A percentile compares a stretch with the other conserved stretches of the same genome.
Evolutionary conservation across 2,797 vertebrate genomes (phyloP).

Genomic region (Rhabdophis nuchalis): DNA sequence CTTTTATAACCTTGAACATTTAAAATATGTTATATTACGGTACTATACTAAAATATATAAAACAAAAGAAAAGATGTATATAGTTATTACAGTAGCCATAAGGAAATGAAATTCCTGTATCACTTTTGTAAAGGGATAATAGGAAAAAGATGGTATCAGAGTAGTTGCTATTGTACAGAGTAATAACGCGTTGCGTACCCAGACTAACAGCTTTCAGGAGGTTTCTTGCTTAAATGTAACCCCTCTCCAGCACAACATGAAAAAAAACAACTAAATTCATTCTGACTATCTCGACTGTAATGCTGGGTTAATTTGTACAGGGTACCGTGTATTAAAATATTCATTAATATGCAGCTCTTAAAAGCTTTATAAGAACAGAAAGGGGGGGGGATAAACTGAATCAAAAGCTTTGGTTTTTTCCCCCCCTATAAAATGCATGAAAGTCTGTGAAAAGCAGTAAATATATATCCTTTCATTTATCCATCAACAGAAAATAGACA

Average conservation of each 20-base stretch:
- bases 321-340: slow-evolving; percentile 25
- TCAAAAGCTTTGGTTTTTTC: slow-evolving; percentile 26
- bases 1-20: neutral
- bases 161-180: slow-evolving; percentile 10
- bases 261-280: slow-evolving; percentile 1
- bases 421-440: slow-evolving; percentile 35
- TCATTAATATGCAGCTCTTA: slow-evolving; percentile 27
- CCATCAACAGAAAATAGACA: slow-evolving; percentile 60
- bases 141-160: neutral
- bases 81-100: slow-evolving; percentile 8
- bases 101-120: slow-evolving; percentile 24
- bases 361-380: slow-evolving; percentile 40
- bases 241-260: neutral
- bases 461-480: slow-evolving; percentile 58
- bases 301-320: neutral
- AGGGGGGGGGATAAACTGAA: slow-evolving; percentile 7
- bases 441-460: slow-evolving; percentile 50
- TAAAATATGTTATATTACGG: neutral
- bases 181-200: slow-evolving; percentile 16
- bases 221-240: neutral
- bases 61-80: neutral
- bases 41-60: neutral
- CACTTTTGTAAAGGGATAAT: slow-evolving; percentile 15
- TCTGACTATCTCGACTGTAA: neutral
- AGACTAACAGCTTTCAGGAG: slow-evolving; percentile 10